These are phyloP conservation scores for Lagria hirta DNA, from an alignment of 2,888 invertebrate genomes.

Conservation along the genomic window DNA sequence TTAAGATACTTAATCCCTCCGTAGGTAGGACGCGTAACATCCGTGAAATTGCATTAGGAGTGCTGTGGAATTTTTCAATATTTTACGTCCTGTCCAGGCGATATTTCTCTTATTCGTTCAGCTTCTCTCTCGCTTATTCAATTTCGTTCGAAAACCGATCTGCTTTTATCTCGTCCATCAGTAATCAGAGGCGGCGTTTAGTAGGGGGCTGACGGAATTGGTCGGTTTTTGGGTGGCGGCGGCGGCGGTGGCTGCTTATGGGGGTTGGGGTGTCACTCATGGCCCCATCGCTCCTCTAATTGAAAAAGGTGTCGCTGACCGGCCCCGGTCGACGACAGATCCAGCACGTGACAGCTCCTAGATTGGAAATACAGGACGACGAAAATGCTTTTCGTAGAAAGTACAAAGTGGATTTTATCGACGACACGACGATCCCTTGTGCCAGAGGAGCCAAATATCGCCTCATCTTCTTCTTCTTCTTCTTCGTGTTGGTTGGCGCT, in stretches of 20 bases:
- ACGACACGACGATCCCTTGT: constrained; percentile 20
- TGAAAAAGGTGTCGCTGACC: constrained; percentile 42
- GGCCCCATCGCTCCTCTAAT: constrained; percentile 32
- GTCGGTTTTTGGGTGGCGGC: constrained; percentile 1
- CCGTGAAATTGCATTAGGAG: constrained; percentile 50
- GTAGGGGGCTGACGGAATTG: too few relatives aligned
- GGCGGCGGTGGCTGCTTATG: constrained; percentile 27
- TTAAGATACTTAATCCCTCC: constrained; percentile 45
- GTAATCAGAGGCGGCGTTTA: constrained; percentile 44
- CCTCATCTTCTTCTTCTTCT: too few relatives aligned
- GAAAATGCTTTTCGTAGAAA: constrained; percentile 43
- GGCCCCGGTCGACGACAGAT: constrained; percentile 51
- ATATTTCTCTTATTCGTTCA: constrained; percentile 42
- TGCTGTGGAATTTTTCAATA: constrained; percentile 47
- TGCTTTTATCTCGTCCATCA: constrained; percentile 49
- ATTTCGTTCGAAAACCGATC: constrained; percentile 49
- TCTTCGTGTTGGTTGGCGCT: too few relatives aligned
- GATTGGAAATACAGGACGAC: constrained; percentile 63
- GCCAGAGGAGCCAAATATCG: constrained; percentile 8
- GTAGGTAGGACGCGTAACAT: constrained; percentile 46
- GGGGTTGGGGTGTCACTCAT: constrained; percentile 23
- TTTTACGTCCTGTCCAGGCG: constrained; percentile 45
- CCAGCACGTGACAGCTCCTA: constrained; percentile 66
- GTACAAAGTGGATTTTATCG: constrained; percentile 33
- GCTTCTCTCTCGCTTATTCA: constrained; percentile 43